phyloP scores from a whole-genome alignment of 2,113 vertebrate species.

The Ctenodactylus gundi region DNA sequence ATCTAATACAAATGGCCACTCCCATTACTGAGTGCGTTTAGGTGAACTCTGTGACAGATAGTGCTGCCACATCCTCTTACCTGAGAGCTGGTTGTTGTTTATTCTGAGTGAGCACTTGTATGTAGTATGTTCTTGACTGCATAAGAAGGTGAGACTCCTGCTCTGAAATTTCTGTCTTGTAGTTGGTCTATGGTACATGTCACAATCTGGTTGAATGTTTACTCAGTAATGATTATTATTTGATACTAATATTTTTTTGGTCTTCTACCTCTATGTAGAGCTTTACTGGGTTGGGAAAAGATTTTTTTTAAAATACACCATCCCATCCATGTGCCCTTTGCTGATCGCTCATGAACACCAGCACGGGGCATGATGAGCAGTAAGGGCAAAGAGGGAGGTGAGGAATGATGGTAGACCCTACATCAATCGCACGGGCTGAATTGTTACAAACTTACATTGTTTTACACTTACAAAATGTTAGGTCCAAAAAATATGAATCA shows the following conservation, averaged over 20 bases:
- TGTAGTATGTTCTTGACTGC: not conserved
- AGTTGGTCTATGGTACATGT: not conserved
- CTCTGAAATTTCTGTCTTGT: not conserved
- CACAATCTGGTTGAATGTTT: not conserved
- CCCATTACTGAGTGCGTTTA: not conserved
- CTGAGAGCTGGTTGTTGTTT: not conserved
- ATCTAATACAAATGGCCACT: not conserved
- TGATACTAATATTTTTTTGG: not conserved
- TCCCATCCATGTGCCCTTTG: not conserved
- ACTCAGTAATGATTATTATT: not conserved
- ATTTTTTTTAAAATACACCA: not conserved
- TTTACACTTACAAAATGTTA: not conserved
- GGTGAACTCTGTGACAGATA: not conserved
- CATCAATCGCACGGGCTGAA: accelerated
- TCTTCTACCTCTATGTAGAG: not conserved
- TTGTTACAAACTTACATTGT: not conserved
- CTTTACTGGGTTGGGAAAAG: not conserved
- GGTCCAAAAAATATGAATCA: not conserved
- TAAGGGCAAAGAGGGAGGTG: too few relatives aligned
- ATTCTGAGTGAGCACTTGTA: not conserved
- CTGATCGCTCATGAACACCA: not conserved
- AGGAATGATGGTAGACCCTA: not conserved
- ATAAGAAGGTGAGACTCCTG: not conserved
- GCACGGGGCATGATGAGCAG: accelerated
- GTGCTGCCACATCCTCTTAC: not conserved